Percentiles rank a stretch among this genome's conserved stretches.
These are phyloP conservation scores for Theonella swinhoei DNA, from an alignment of 37 sponge, comb jelly and placozoan genomes.

Conservation along the genomic window DNA sequence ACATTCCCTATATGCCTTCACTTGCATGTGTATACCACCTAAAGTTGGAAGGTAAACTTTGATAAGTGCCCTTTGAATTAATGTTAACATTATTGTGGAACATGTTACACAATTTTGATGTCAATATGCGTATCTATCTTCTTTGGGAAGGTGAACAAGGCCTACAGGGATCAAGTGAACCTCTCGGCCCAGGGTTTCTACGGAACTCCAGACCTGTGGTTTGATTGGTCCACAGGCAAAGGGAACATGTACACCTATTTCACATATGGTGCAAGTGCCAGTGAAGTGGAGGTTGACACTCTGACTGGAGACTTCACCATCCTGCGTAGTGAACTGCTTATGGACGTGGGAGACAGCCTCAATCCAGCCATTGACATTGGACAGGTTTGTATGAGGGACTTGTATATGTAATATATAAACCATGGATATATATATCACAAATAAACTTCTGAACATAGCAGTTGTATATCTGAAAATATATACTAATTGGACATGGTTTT, in stretches of 20 bases:
- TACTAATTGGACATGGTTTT: too few species aligned
- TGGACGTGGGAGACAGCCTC: conserved; percentile 86
- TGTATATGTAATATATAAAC: not conserved
- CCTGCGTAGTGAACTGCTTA: conserved; percentile 70
- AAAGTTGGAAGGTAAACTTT: too few species aligned
- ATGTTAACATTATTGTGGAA: too few species aligned
- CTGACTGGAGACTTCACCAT: conserved; percentile 75
- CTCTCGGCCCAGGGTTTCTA: conserved; percentile 87
- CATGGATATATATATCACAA: not conserved
- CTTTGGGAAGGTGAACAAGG: conserved; percentile 38
- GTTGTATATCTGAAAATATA: not conserved
- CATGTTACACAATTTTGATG: too few species aligned
- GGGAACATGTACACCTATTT: conserved; percentile 70
- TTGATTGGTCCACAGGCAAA: conserved; percentile 65
- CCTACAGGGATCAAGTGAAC: conserved; percentile 74
- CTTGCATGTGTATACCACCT: too few species aligned
- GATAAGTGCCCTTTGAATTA: too few species aligned
- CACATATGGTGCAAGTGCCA: conserved; percentile 70
- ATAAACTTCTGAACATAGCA: not conserved
- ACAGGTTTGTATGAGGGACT: conserved; percentile 54
- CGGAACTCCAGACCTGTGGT: conserved; percentile 14
- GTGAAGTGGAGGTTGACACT: conserved; percentile 83
- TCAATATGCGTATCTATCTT: not conserved
- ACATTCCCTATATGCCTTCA: too few species aligned
- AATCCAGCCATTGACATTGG: conserved; percentile 92